Percentiles rank a stretch among this genome's conserved stretches.
Evolutionary conservation across 1,140 invertebrate genomes (phyloP).

Genomic region (Drosophila subobscura): DNA sequence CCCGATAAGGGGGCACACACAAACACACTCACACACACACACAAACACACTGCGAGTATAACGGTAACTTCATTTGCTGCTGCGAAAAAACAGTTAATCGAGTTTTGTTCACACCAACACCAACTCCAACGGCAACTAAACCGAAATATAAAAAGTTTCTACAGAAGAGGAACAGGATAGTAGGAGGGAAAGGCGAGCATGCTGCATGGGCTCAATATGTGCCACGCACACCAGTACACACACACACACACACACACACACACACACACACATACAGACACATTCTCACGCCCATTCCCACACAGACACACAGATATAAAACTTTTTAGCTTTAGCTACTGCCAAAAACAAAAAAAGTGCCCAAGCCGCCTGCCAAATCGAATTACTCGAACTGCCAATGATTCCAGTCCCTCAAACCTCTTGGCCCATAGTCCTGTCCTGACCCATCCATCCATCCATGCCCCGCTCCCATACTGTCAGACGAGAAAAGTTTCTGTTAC

Average conservation of each 20-base stretch:
- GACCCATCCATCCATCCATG: background rate
- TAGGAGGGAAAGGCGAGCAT: constrained; percentile 43
- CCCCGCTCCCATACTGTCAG: constrained; percentile 3
- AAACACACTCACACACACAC: constrained; percentile 21
- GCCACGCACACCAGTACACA: constrained; percentile 16
- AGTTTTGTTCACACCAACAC: constrained; percentile 16
- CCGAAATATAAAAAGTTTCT: background rate
- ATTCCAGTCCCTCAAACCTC: constrained; percentile 1
- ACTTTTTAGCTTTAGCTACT: constrained; percentile 23
- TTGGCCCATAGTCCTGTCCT: background rate
- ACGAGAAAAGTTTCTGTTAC: constrained; percentile 23
- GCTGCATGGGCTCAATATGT: constrained; percentile 58
- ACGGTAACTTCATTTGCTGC: constrained; percentile 47
- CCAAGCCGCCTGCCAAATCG: constrained; percentile 38
- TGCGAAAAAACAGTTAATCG: constrained; percentile 41
- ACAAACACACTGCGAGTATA: constrained; percentile 23
- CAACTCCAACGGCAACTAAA: constrained; percentile 6
- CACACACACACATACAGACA: constrained; percentile 14
- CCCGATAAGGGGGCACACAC: background rate
- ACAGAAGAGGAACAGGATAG: constrained; percentile 7
- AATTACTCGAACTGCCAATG: constrained; percentile 38
- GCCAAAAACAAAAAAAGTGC: constrained; percentile 28
- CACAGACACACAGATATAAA: constrained; percentile 16
- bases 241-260: constrained; percentile 10
- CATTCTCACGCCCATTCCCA: constrained; percentile 13